Evolutionary conservation across 2,797 vertebrate genomes (phyloP).

Genomic region (Coracias cyanogaster): DNA sequence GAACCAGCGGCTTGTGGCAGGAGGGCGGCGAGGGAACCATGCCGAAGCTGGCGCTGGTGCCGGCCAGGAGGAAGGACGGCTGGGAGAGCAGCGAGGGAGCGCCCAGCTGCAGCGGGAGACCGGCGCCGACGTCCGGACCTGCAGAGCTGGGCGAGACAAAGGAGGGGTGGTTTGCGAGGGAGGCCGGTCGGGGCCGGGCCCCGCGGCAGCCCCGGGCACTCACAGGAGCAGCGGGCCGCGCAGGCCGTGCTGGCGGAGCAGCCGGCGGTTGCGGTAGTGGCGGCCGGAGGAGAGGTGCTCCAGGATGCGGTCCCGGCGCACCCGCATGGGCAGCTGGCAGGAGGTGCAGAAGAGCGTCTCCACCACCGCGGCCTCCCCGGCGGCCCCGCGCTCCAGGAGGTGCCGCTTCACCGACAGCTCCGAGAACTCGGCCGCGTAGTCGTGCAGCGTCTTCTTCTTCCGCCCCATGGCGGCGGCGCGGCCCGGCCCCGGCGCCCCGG

Average conservation of each 20-base stretch:
- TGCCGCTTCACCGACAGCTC: slow-evolving; percentile 67
- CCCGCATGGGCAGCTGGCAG: slow-evolving; percentile 69
- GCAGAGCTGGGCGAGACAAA: slow-evolving; percentile 23
- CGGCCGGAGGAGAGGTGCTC: slow-evolving; percentile 71
- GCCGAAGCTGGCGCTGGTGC: background rate
- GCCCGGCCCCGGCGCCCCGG: background rate
- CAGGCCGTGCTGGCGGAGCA: slow-evolving; percentile 53
- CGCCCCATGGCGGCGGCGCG: slow-evolving; percentile 26
- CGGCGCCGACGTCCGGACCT: background rate
- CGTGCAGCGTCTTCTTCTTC: slow-evolving; percentile 66
- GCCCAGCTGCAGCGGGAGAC: slow-evolving; percentile 33
- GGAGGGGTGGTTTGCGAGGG: background rate
- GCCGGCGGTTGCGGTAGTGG: slow-evolving; percentile 66
- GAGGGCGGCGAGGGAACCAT: background rate
- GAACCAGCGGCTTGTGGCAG: background rate
- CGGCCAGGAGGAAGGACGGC: slow-evolving; percentile 24
- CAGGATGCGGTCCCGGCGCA: slow-evolving; percentile 62
- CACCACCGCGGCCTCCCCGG: slow-evolving; percentile 37
- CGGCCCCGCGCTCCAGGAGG: background rate
- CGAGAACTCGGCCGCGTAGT: slow-evolving; percentile 61
- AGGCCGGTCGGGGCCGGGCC: background rate
- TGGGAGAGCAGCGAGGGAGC: slow-evolving; percentile 26
- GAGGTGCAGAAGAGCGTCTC: slow-evolving; percentile 66
- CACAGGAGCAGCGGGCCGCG: slow-evolving; percentile 42
- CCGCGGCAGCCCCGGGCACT: background rate